Conservation (phyloP, 2,888 invertebrate species). For the Cylloceria caligata region DNA sequence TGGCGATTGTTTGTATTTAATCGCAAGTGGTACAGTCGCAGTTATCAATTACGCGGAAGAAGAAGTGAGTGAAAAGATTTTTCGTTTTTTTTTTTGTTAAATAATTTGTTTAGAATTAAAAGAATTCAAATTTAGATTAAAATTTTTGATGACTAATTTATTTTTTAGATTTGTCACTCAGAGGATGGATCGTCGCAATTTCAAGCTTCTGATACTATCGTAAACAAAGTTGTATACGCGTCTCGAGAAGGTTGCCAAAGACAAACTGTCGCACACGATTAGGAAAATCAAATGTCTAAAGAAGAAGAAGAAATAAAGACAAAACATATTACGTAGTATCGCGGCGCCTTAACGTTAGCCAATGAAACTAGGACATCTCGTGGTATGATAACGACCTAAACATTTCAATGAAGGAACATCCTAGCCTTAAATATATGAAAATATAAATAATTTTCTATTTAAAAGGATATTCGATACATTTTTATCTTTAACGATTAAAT, state of each 20-base stretch:
- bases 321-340: neutral
- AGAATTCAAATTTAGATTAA: neutral
- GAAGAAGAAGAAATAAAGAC: conserved; percentile 42
- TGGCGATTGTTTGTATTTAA: conserved; percentile 82
- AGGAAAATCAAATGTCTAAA: conserved; percentile 62
- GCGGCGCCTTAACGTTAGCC: neutral
- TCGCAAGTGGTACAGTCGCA: conserved; percentile 81
- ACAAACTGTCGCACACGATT: conserved; percentile 68
- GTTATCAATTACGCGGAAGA: conserved; percentile 76
- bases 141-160: neutral
- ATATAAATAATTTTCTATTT: neutral
- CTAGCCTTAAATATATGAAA: neutral
- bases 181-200: conserved; percentile 86
- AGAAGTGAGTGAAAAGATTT: conserved; percentile 79
- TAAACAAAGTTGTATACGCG: conserved; percentile 75
- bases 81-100: neutral
- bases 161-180: conserved; percentile 85
- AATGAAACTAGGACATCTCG: neutral
- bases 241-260: conserved; percentile 74
- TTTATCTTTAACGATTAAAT: neutral
- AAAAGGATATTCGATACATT: neutral
- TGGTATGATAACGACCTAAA: neutral
- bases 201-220: conserved; percentile 79
- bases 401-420: neutral
- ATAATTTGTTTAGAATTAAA: neutral